Evolutionary conservation across 2,888 invertebrate genomes (phyloP).

Genomic region (Clistopyga incitator): DNA sequence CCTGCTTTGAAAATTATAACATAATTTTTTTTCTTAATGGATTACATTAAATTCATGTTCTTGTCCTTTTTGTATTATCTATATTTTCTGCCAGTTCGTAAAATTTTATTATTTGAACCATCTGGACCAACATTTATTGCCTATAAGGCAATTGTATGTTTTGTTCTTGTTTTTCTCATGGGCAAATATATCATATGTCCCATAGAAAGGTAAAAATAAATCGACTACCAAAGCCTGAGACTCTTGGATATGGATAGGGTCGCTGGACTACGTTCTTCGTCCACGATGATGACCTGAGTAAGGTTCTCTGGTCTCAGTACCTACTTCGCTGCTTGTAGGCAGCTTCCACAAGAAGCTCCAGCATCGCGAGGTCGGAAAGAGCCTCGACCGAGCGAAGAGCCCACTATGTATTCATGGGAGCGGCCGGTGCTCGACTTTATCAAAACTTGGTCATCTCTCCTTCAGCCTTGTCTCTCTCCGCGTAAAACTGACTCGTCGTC

Average conservation of each 20-base stretch:
- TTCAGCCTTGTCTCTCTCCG: slow-evolving; percentile 29
- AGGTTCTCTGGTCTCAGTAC: slow-evolving; percentile 11
- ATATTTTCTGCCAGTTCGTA: too few relatives aligned
- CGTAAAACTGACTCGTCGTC: slow-evolving; percentile 8
- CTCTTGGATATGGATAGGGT: background rate
- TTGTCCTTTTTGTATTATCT: too few relatives aligned
- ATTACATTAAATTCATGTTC: too few relatives aligned
- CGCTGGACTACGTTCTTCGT: slow-evolving; percentile 19
- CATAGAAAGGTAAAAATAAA: background rate
- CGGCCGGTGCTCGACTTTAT: slow-evolving; percentile 73
- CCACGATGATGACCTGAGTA: slow-evolving; percentile 5
- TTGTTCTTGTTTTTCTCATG: background rate
- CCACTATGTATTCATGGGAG: slow-evolving; percentile 76
- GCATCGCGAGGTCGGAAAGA: slow-evolving; percentile 28
- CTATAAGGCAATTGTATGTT: too few relatives aligned
- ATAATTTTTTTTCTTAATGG: too few relatives aligned
- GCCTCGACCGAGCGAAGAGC: slow-evolving; percentile 35
- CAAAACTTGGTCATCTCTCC: slow-evolving; percentile 76
- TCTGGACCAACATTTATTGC: too few relatives aligned
- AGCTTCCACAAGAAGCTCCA: slow-evolving; percentile 2
- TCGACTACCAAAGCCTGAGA: background rate
- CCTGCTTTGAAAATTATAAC: background rate
- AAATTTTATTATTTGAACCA: too few relatives aligned
- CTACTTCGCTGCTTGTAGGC: slow-evolving; percentile 16
- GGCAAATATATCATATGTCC: background rate